Evolutionary conservation across 2,113 vertebrate species (phyloP), one percentile per base, ranked within the genome.

Genomic region (Hystrix cristata): DNA sequence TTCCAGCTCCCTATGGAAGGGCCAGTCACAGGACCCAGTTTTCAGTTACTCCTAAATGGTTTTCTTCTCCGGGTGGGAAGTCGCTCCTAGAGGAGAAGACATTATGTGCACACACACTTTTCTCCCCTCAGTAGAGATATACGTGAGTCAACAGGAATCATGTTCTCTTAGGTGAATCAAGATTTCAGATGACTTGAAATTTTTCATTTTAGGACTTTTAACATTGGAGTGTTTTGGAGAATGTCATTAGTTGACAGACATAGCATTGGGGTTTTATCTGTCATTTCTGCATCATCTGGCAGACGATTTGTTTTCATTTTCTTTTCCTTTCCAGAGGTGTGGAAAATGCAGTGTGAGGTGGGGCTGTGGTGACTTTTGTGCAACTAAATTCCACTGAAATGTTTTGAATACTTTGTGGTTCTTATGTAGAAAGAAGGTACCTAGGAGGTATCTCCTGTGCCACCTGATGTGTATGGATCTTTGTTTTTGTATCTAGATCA

Each of bases 361-460:
- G 95, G 92, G 34, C 95, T 93, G 57, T 72, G 93, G 82, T 96
- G 94, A 90, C 95, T 97, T 97, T 96, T 95, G 90, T 96, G 96
- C 95, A 93, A 48, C 27, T 93, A 86, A 65, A n/a, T 74, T n/a
- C 90, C 78, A 46, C 0, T 6, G 19, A 79, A 10, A 38, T 53
- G 29, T 60, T 94, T 34, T 18, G 59, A 51, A 38, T 72, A 21
- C 25, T 67, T 82, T 3, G 2, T 43, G 53, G 10, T 80, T 6
- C 29, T 84, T 53, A 8, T 4, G 2, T 51, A 53, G 71, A 59
- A 96, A 72, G 62, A 43, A 9, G 25, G 4, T 78, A 27, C 72
- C 23, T 90, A 27, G 69, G 9, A 71, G 46, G 13, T 3, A 1
- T 88, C 64, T 81, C 64, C 51, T 94, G 4, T 38, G 82, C 46